Evolutionary conservation across 1,140 invertebrate species (phyloP), one percentile per base, ranked within the genome.

Genomic region (Bombus balteatus): DNA sequence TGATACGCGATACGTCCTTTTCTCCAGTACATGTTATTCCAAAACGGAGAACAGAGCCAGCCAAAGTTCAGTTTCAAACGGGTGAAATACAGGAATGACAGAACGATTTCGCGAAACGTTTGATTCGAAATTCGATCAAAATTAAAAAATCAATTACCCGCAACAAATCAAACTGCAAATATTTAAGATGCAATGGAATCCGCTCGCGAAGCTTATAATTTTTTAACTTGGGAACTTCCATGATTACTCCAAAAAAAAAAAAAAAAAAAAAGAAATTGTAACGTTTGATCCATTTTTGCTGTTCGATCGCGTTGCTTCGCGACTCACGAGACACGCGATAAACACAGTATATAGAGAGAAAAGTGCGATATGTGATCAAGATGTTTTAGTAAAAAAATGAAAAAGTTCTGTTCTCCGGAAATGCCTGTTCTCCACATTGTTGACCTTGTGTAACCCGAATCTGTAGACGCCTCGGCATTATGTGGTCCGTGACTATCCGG

Each of bases 391-490:
- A 39, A 39, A 28, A 25, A 39, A 25, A 57, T 74, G 18, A 53
- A 53, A 34, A 15, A 65, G 59, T 77, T 89, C 74, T 87, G 85
- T 91, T 86, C 75, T 81, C 85, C 82, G 76, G 62, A 62, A 75
- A 75, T 37, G 70, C 81, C 88, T 82, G 77, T 90, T 93, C 85
- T 93, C 88, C 90, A 93, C 90, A 41, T 93, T 88, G 81, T 90
- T 94, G 91, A 94, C 90, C 91, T 92, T 94, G 90, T 94, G 87
- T 94, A 92, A 93, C 91, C 92, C 92, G 92, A 94, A 93, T 95
- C 86, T 94, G 82, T 91, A 98, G 97, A 98, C 97, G 95, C 97
- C 97, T 94, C 96, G 97, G 89, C 97, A 98, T 96, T 98, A 98
- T 96, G 96, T 97, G 94, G 97, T 98, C 92, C 96, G 96, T 94